phyloP scores from a whole-genome alignment of 2,888 invertebrate species.

The Zeuzera pyrina region DNA sequence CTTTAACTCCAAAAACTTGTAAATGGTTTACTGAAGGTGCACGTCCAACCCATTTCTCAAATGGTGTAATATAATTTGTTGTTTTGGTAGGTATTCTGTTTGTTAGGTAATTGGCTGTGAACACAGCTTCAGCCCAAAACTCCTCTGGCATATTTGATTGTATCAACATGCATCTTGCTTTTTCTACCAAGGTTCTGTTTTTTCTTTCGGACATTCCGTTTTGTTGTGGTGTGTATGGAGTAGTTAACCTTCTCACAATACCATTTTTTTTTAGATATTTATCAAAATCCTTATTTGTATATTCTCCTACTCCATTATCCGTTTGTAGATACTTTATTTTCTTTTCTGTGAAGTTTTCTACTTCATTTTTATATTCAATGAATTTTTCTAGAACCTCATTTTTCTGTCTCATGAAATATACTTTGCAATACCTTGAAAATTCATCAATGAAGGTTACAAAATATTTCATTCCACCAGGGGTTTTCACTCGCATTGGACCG shows the following conservation, averaged over 20 bases:
- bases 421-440: neutral
- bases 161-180: no score
- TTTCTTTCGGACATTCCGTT: no score
- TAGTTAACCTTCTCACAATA: neutral
- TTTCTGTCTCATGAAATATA: neutral
- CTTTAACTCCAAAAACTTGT: no score
- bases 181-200: no score
- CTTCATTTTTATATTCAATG: neutral
- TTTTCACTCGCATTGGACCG: slow-evolving; percentile 12
- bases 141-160: no score
- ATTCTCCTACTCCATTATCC: slow-evolving; percentile 1
- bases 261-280: slow-evolving; percentile 2
- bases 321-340: neutral
- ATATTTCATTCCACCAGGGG: slow-evolving; percentile 8
- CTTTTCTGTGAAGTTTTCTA: neutral
- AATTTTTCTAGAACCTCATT: neutral
- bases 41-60: no score
- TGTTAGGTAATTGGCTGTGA: no score
- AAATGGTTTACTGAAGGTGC: no score
- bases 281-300: slow-evolving; percentile 3
- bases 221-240: no score
- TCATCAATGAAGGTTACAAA: neutral
- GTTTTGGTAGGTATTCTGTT: no score
- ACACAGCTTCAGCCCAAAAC: no score
- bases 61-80: no score